These are phyloP conservation scores for Microtus pennsylvanicus DNA, from an alignment of 2,113 vertebrate genomes.

Conservation along the genomic window DNA sequence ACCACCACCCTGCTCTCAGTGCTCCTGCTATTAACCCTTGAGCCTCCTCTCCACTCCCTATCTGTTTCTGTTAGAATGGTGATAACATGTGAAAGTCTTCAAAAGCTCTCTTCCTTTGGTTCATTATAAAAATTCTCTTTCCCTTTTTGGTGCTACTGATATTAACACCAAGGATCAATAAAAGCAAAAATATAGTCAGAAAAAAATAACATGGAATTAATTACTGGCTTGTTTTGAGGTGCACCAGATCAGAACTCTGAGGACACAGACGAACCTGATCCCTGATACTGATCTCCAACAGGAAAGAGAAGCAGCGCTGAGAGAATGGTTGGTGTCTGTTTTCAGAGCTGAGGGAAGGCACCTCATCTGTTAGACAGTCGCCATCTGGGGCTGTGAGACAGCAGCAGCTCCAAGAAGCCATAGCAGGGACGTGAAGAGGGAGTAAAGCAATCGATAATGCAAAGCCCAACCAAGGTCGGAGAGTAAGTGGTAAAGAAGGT, in stretches of 20 bases:
- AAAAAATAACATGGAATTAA: neutral
- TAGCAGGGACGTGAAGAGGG: neutral
- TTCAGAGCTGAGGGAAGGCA: slow-evolving; percentile 41
- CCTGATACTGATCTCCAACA: slow-evolving; percentile 41
- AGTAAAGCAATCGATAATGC: neutral
- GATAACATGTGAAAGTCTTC: neutral
- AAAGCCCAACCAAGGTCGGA: neutral
- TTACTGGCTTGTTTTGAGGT: slow-evolving; percentile 58
- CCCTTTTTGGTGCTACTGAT: slow-evolving; percentile 10
- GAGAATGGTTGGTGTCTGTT: slow-evolving; percentile 48
- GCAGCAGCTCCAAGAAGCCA: neutral
- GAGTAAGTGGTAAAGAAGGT: neutral
- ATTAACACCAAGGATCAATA: slow-evolving; percentile 27
- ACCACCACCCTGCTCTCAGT: too few species aligned
- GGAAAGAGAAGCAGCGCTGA: slow-evolving; percentile 40
- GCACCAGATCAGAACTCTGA: slow-evolving; percentile 23
- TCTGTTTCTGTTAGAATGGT: neutral
- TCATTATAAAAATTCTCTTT: neutral
- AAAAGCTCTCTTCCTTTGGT: neutral
- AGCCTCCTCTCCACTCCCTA: neutral
- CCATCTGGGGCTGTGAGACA: neutral
- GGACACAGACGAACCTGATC: slow-evolving; percentile 8
- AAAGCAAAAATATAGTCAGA: neutral
- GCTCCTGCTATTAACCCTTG: neutral
- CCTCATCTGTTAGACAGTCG: slow-evolving; percentile 25